phyloP scores from a whole-genome alignment of 2,888 invertebrate genomes.

The Rhagophthalmus giganteus region DNA sequence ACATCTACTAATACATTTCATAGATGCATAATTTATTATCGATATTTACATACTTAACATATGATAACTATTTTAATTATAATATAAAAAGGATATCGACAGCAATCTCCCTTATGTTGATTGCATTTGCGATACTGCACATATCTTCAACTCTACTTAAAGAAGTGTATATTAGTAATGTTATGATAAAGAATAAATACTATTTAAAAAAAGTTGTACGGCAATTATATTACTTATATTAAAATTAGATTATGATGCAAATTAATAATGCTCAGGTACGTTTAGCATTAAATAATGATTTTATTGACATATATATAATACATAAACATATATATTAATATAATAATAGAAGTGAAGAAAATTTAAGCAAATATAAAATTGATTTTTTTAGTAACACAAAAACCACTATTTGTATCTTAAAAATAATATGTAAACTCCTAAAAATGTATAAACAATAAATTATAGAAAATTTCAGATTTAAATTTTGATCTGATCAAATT shows the following conservation, averaged over 20 bases:
- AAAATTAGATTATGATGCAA: constrained; percentile 65
- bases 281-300: too few relatives aligned
- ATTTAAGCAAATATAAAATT: background rate
- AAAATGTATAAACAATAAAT: background rate
- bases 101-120: constrained; percentile 78
- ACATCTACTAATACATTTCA: constrained; percentile 33
- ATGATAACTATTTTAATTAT: background rate
- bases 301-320: background rate
- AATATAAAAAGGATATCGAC: constrained; percentile 84
- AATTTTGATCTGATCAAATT: too few relatives aligned
- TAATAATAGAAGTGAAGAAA: background rate
- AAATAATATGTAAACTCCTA: too few relatives aligned
- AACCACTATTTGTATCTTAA: too few relatives aligned
- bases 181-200: too few relatives aligned
- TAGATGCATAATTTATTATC: background rate
- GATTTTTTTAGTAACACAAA: background rate
- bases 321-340: background rate
- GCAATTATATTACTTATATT: too few relatives aligned
- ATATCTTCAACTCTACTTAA: constrained; percentile 78
- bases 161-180: constrained; percentile 2
- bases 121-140: constrained; percentile 76
- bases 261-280: too few relatives aligned
- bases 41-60: constrained; percentile 1
- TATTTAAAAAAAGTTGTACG: too few relatives aligned
- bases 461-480: too few relatives aligned